Percentiles rank a stretch among this genome's conserved stretches.
These are phyloP conservation scores for Gnathonemus echidnorhynchus DNA, from an alignment of 2,113 vertebrate genomes.

Conservation along the genomic window DNA sequence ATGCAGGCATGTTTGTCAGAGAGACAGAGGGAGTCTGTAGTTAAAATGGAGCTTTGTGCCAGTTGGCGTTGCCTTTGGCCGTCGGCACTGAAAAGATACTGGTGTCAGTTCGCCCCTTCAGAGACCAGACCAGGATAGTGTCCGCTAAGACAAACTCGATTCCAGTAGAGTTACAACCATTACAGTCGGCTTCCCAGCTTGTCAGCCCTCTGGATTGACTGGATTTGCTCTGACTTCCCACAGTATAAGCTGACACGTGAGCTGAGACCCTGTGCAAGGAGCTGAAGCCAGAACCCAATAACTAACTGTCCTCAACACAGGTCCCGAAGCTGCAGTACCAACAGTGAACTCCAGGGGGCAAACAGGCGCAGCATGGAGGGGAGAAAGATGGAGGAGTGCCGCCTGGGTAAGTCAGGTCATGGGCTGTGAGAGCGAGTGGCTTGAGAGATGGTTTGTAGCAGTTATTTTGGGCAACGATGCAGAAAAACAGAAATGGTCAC, in stretches of 20 bases:
- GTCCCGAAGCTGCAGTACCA: slow-evolving; percentile 16
- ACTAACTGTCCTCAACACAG: background rate
- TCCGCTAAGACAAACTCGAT: background rate
- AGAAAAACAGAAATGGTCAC: background rate
- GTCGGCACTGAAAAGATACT: background rate
- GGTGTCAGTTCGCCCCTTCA: background rate
- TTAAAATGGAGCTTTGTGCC: background rate
- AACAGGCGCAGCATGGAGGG: background rate
- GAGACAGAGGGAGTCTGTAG: background rate
- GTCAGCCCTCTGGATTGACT: background rate
- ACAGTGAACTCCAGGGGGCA: slow-evolving; percentile 5
- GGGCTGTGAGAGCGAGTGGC: background rate
- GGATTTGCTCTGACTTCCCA: background rate
- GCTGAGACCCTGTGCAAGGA: background rate
- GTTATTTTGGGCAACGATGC: background rate
- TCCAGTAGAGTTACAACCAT: background rate
- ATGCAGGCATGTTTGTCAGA: background rate
- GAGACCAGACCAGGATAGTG: background rate
- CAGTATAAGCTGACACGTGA: background rate
- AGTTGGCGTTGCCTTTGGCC: background rate
- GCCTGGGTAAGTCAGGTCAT: background rate
- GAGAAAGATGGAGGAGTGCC: background rate
- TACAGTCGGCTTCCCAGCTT: background rate
- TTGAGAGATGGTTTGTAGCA: background rate
- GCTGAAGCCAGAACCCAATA: background rate